Evolutionary conservation across 2,888 invertebrate genomes (phyloP), one percentile per base, ranked within the genome.

Genomic region (Hydropsyche betteni): DNA sequence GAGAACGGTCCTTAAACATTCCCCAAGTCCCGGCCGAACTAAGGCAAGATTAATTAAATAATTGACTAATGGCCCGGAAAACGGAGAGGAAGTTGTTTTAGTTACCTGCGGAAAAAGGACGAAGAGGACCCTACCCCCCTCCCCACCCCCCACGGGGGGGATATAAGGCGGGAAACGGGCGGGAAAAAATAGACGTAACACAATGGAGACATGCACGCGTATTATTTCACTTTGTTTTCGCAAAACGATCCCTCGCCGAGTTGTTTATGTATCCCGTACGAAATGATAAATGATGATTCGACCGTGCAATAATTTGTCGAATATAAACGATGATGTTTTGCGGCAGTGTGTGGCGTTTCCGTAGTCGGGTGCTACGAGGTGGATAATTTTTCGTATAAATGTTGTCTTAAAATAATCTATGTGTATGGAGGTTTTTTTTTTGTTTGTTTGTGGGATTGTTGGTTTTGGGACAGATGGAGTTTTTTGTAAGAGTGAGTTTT

Each of bases 31-130:
- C 55, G 71, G 73, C 44, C 61, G 74, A 76, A 74, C 70, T 69
- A 72, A 68, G 77, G 69, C 69, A 73, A 75, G 84, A 87, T 86
- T 88, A 87, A 87, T 86, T 85, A 85, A 86, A 86, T 85, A 85
- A 84, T 86, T 85, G 86, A 82, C 85, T 88, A 88, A 88, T 88
- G 88, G 87, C 76, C 80, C 81, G 82, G 81, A 81, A 81, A 79
- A 77, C 80, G 75, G 79, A 74, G 78, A 76, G 78, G 76, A 78
- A 76, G 79, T 79, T 78, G 79, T 79, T 77, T 76, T 80, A 80
- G 77, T 79, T 80, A 80, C 79, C 79, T 79, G 79, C 16, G 69
- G 74, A 71, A 73, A 77, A 72, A 76, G 55, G 68, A 58, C 68
- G 58, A 16, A 68, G 16, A 55, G 55, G 33, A 70, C 50, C 12